phyloP scores from a whole-genome alignment of 1,140 invertebrate species.

The Araneus ventricosus region DNA sequence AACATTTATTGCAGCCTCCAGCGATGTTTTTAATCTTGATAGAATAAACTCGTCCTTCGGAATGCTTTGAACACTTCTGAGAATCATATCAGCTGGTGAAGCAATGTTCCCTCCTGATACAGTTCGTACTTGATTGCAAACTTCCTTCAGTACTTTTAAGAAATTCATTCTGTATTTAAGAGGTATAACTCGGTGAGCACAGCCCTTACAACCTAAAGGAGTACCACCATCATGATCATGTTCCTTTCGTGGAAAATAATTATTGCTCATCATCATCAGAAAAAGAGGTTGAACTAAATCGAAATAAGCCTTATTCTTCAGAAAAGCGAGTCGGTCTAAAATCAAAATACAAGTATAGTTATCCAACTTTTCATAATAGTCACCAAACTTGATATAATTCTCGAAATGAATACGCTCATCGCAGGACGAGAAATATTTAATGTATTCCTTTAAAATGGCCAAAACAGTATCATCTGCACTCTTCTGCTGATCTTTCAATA shows the following conservation, averaged over 20 bases:
- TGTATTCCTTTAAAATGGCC: not conserved
- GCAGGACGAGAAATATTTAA: not conserved
- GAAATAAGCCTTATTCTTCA: not conserved
- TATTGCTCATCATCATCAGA: not conserved
- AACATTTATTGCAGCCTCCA: not conserved
- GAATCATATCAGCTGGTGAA: not conserved
- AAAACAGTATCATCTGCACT: not conserved
- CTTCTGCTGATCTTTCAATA: not conserved
- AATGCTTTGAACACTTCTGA: not conserved
- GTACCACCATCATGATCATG: not conserved
- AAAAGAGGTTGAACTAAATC: not conserved
- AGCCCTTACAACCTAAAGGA: not conserved
- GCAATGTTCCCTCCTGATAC: not conserved
- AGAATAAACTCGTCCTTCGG: not conserved
- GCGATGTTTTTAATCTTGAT: not conserved
- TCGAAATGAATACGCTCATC: not conserved
- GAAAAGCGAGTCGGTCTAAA: not conserved
- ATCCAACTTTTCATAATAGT: not conserved
- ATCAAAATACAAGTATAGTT: not conserved
- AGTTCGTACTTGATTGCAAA: not conserved
- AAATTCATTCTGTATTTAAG: not conserved
- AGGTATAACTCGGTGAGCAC: not conserved
- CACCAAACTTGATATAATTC: not conserved
- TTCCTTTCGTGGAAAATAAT: not conserved
- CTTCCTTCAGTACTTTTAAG: not conserved